Evolutionary conservation across 2,797 vertebrate species (phyloP), one percentile per base, ranked within the genome.

Genomic region (Netta rufina): DNA sequence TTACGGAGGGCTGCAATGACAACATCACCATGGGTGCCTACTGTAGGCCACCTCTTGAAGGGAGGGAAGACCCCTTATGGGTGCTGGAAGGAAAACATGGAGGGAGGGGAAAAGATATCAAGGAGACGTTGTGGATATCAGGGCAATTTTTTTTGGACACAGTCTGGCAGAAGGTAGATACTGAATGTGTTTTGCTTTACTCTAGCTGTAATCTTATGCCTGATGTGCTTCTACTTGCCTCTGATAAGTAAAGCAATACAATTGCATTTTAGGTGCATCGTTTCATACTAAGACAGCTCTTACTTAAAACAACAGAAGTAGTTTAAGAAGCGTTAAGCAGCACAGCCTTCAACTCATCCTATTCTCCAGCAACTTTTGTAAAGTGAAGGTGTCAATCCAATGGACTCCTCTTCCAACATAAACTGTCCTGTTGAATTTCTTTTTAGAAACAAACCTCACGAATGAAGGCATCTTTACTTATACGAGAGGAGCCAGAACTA

Each of bases 1-100:
- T 67, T 61, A 49, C 70, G 30, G 56, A 64, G 24, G 53, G 24
- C 78, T 64, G 56, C 45, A 58, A 49, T 7, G 33, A 25, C 30
- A 70, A 9, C 1, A 1, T 54, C 12, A 6, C n/a, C 25, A 32
- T 28, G 1, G 0, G 19, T 56, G 39, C 28, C 39, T 64, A 18
- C 32, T 57, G 32, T 38, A 77, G 54, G 61, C 16, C 28, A 60
- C 41, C 41, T 72, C 39, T 32, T 64, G 15, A 41, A 47, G 21
- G 25, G 61, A 19, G 51, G 66, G 41, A 86, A 49, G 20, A 12
- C 36, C 11, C 10, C 28, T 12, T 72, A 2, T 7, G 53, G 51
- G 13, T 73, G 41, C 21, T 43, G 28, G 76, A 25, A 67, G n/a
- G 18, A 15, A 9, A 39, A 3, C 6, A 14, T 28, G 66, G 47